phyloP scores from a whole-genome alignment of 2,113 vertebrate genomes.

The Oreochromis spilurus region DNA sequence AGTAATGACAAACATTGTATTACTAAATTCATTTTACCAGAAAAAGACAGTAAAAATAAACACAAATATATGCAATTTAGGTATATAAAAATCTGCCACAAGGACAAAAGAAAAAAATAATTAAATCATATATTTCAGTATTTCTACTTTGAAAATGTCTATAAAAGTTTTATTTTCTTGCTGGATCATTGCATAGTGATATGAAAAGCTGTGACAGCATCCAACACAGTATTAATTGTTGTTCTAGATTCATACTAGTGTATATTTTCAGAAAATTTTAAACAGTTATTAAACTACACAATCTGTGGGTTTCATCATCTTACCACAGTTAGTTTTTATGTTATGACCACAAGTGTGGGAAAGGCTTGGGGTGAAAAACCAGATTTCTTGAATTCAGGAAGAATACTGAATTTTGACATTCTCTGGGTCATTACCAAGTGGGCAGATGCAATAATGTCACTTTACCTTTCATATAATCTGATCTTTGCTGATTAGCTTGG shows the following conservation, averaged over 20 bases:
- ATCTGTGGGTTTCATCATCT: background rate
- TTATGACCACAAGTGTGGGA: background rate
- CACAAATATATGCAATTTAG: background rate
- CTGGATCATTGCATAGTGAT: background rate
- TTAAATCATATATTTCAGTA: background rate
- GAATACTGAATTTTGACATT: background rate
- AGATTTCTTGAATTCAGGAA: background rate
- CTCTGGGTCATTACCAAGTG: accelerated
- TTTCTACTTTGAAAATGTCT: background rate
- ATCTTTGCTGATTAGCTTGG: background rate
- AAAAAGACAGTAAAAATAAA: background rate
- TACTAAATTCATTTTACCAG: background rate
- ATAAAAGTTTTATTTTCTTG: background rate
- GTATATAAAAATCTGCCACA: background rate
- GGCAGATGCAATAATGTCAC: background rate
- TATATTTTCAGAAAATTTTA: background rate
- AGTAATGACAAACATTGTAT: background rate
- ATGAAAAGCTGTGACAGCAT: background rate
- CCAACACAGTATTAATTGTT: accelerated
- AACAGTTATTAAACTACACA: background rate
- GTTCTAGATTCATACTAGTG: background rate
- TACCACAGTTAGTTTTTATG: accelerated
- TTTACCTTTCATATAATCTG: background rate
- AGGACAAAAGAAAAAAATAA: background rate
- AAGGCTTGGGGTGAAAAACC: background rate